Evolutionary conservation across 2,113 vertebrate species (phyloP).

Genomic region (Lampris incognitus): DNA sequence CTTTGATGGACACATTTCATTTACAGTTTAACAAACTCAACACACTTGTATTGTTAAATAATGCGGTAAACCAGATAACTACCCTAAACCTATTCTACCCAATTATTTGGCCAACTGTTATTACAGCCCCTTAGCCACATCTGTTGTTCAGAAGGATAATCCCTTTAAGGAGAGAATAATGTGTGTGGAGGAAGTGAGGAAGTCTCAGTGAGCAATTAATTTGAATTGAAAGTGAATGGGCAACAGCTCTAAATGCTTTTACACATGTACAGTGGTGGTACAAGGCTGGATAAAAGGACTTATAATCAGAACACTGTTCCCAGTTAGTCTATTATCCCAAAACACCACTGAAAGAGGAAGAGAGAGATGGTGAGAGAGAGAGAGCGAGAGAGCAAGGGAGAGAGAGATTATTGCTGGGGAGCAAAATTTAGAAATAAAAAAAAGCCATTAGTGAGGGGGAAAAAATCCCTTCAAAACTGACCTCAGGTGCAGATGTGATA

Average conservation of each 20-base stretch:
- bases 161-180: conserved; percentile 46
- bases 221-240: conserved; percentile 65
- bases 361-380: conserved; percentile 29
- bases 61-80: conserved; percentile 10
- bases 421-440: conserved; percentile 14
- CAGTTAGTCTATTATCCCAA: conserved; percentile 59
- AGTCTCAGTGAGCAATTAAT: conserved; percentile 73
- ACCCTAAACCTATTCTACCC: conserved; percentile 22
- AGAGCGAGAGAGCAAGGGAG: conserved; percentile 4
- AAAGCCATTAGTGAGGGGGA: conserved; percentile 48
- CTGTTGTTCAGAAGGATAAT: conserved; percentile 53
- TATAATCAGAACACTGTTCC: conserved; percentile 62
- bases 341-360: conserved; percentile 20
- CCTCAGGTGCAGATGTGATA: conserved; percentile 73
- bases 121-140: conserved; percentile 27
- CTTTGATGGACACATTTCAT: too few species aligned
- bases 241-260: conserved; percentile 63
- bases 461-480: conserved; percentile 39
- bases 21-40: conserved; percentile 19
- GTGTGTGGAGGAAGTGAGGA: conserved; percentile 55
- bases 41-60: conserved; percentile 12
- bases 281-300: conserved; percentile 60
- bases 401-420: conserved; percentile 8
- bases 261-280: conserved; percentile 39
- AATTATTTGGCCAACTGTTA: conserved; percentile 40